A percentile compares a stretch with the other conserved stretches of the same genome.
Conservation (phyloP, 2,113 vertebrate species). For the Otolemur garnettii region DNA sequence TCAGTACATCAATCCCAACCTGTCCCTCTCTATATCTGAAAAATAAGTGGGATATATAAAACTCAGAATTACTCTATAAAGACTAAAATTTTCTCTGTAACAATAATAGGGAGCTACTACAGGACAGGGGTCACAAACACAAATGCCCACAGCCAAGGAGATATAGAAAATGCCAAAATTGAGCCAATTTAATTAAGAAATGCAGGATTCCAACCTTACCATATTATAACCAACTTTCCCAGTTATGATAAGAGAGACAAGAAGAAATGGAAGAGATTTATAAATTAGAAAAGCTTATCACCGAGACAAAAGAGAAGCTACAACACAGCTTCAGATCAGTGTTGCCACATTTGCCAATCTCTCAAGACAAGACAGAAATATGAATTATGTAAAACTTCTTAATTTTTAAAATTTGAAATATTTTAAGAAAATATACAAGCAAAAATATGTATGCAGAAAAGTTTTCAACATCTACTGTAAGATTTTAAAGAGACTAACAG, state of each 20-base stretch:
- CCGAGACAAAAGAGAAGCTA: neutral
- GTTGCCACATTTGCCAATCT: neutral
- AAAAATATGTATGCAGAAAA: slow-evolving; percentile 6
- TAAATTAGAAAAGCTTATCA: neutral
- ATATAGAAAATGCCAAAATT: neutral
- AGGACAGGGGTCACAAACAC: neutral
- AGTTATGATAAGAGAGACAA: neutral
- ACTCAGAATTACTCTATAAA: neutral
- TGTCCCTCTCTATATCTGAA: neutral
- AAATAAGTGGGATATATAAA: neutral
- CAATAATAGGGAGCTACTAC: neutral
- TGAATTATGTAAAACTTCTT: neutral
- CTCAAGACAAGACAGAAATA: slow-evolving; percentile 19
- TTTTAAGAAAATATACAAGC: slow-evolving; percentile 46
- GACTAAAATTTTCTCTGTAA: neutral
- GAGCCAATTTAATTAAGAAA: neutral
- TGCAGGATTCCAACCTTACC: neutral
- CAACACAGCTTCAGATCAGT: neutral
- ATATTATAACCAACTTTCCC: neutral
- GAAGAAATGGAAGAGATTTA: neutral
- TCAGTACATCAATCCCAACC: neutral
- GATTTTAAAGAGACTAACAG: slow-evolving; percentile 11
- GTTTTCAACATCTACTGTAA: neutral
- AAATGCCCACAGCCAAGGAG: neutral
- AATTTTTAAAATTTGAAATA: slow-evolving; percentile 13